These are phyloP conservation scores for Magallana ariakensis DNA, from an alignment of 1,140 invertebrate species.

Conservation along the genomic window DNA sequence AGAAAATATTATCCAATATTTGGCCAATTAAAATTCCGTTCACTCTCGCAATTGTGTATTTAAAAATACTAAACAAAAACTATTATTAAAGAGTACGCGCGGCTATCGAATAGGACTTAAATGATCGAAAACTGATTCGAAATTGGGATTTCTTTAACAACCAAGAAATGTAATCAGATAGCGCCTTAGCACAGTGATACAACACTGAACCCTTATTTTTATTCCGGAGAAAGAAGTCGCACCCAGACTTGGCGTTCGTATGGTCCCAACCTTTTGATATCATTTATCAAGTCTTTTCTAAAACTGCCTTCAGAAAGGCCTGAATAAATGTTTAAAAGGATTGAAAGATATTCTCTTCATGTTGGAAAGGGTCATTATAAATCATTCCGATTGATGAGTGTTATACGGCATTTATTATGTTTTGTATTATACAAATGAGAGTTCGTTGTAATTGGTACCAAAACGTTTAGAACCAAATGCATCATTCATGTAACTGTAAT, in stretches of 20 bases:
- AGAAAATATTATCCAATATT: not conserved
- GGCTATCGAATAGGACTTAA: slow-evolving; percentile 14
- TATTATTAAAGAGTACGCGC: slow-evolving; percentile 9
- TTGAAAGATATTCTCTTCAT: slow-evolving; percentile 12
- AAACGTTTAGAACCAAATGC: not conserved
- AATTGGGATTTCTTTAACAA: slow-evolving; percentile 27
- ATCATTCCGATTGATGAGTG: not conserved
- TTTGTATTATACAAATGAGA: not conserved
- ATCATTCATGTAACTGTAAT: too few species aligned
- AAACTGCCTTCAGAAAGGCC: not conserved
- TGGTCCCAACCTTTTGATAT: slow-evolving; percentile 20
- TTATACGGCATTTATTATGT: not conserved
- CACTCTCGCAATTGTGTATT: not conserved
- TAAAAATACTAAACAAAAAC: slow-evolving; percentile 38
- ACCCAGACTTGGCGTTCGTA: not conserved
- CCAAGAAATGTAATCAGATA: slow-evolving; percentile 31
- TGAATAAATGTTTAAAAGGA: slow-evolving; percentile 6
- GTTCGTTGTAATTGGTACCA: not conserved
- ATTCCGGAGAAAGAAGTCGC: slow-evolving; percentile 18
- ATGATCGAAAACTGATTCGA: slow-evolving; percentile 30
- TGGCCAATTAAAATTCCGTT: slow-evolving; percentile 7
- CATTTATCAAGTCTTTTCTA: slow-evolving; percentile 33
- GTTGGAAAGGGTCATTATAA: not conserved
- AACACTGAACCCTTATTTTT: slow-evolving; percentile 16
- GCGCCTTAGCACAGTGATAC: not conserved